Conservation (phyloP, 2,888 invertebrate species). For the Meloe dianella region DNA sequence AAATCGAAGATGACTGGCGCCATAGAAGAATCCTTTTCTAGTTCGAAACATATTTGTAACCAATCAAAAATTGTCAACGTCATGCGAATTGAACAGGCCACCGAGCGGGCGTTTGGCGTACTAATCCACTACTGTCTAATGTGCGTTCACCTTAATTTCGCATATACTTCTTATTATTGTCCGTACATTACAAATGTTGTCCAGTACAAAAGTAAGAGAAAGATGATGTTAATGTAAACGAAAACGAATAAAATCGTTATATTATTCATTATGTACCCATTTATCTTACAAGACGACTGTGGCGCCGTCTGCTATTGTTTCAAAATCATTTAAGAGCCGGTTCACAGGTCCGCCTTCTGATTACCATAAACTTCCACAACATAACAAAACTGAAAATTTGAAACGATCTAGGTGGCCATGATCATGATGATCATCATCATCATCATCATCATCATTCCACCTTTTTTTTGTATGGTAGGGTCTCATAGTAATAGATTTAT, state of each 20-base stretch:
- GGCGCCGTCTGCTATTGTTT: slow-evolving; percentile 38
- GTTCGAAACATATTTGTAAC: too few species aligned
- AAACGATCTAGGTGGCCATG: slow-evolving; percentile 24
- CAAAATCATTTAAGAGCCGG: slow-evolving; percentile 17
- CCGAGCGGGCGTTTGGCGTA: too few species aligned
- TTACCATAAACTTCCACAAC: slow-evolving; percentile 32
- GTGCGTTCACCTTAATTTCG: too few species aligned
- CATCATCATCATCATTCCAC: not conserved
- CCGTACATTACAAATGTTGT: too few species aligned
- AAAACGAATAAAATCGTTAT: not conserved
- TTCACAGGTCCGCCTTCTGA: slow-evolving; percentile 31
- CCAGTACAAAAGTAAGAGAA: not conserved
- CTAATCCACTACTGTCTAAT: too few species aligned
- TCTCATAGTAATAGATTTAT: not conserved
- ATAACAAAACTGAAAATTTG: slow-evolving; percentile 4
- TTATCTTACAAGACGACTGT: slow-evolving; percentile 46
- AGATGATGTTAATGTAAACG: not conserved
- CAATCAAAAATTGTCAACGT: too few species aligned
- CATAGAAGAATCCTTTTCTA: too few species aligned
- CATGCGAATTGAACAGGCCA: too few species aligned
- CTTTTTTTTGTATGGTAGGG: not conserved
- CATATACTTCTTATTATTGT: too few species aligned
- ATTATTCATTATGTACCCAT: slow-evolving; percentile 36
- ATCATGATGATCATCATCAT: not conserved
- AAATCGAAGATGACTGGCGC: not conserved